These are phyloP conservation scores for Pelecanus crispus DNA, from an alignment of 2,113 vertebrate genomes.

Conservation along the genomic window DNA sequence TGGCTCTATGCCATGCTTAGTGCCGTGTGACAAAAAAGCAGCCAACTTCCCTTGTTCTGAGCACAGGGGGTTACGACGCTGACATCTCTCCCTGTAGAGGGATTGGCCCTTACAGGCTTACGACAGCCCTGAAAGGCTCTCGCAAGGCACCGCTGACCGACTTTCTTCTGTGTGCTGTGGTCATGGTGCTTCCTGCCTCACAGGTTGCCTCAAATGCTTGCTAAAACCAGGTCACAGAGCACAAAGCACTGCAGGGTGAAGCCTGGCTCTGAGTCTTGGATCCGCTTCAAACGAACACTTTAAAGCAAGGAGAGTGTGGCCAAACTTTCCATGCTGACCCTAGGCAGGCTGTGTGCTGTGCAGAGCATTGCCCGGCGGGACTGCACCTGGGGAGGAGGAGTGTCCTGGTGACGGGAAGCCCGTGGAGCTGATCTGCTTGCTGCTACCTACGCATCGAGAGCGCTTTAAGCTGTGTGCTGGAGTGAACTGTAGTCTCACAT, in stretches of 20 bases:
- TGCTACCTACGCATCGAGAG: fast-evolving
- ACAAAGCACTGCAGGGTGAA: neutral
- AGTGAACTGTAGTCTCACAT: neutral
- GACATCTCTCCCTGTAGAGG: neutral
- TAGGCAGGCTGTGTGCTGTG: neutral
- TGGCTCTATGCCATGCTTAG: neutral
- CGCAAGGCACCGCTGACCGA: neutral
- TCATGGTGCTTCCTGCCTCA: neutral
- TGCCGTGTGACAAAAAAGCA: neutral
- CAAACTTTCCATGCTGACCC: fast-evolving
- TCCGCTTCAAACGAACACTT: neutral
- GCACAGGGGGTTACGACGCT: fast-evolving
- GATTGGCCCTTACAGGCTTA: neutral
- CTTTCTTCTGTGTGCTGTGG: fast-evolving
- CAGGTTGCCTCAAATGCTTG: fast-evolving
- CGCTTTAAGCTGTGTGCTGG: neutral
- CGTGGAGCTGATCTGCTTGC: neutral
- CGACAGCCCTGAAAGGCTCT: neutral
- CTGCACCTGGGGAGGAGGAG: neutral
- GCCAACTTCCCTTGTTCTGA: neutral
- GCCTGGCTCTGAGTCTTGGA: neutral
- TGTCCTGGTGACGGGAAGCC: neutral
- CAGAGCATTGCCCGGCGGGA: neutral
- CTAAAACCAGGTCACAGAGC: neutral
- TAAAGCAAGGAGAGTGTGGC: fast-evolving